Evolutionary conservation across 2,797 vertebrate species (phyloP), one percentile per base, ranked within the genome.

Genomic region (Craterocephalus amniculus): DNA sequence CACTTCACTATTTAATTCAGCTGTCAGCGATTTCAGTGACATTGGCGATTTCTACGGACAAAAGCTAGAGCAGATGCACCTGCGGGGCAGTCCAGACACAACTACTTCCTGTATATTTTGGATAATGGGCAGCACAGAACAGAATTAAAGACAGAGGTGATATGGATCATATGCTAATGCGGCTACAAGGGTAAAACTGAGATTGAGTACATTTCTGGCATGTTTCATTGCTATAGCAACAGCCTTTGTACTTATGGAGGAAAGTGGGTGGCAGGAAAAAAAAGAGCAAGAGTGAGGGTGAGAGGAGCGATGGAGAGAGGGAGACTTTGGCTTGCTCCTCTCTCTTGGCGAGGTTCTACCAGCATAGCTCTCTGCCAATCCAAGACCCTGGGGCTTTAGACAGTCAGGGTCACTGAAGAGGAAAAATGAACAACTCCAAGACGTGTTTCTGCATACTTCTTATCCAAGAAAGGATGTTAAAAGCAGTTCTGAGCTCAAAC

Each of bases 171-270:
- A 81, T 88, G 84, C 60, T 80, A 72, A 83, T 82, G 71, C 48
- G 68, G 29, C 67, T 64, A 67, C 77, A 74, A 74, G 79, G 79
- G 79, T 89, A 83, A 84, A 90, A 89, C 83, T 87, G 75, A 82
- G 54, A 83, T 63, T 58, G 82, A 85, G 80, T 78, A 81, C 65
- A 90, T 89, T 79, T 84, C 82, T 68, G 80, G 79, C 75, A 89
- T 92, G 85, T 89, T 91, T 85, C 82, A 90, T 93, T 67, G 80
- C 92, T 91, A 92, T 93, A 85, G 93, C 92, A 93, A 93, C 92
- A 89, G 89, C 83, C 81, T 87, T 86, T 87, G 84, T 84, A 85
- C 88, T 89, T 87, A 84, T 52, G 48, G 78, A 87, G 84, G 77
- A 72, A 88, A 88, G 90, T 91, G 85, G 89, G 89, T 83, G 88